Evolutionary conservation across 1,140 invertebrate genomes (phyloP), one percentile per base, ranked within the genome.

Genomic region (Drosophila truncata): DNA sequence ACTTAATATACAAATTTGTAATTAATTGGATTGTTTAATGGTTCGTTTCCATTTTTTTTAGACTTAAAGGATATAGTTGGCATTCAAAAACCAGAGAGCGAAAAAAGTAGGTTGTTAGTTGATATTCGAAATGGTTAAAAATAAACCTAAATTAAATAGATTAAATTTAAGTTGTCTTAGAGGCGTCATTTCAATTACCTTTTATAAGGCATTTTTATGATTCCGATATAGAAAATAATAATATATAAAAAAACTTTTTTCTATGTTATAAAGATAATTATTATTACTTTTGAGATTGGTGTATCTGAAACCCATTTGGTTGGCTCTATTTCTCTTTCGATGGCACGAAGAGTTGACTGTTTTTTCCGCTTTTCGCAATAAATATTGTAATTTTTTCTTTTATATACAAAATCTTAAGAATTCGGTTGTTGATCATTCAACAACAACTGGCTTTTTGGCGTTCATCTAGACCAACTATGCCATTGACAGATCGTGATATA

Each of bases 401-500:
- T 29, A 25, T 16, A 46, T 16, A 52, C 29, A 23, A 29, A 10
- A 69, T 66, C n/a, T 23, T 61, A 69, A 65, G 33, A 69, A 64
- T 65, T 70, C 14, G 9, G 27, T 20, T 35, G 44, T 27, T 70
- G 61, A 70, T n/a, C n/a, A n/a, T n/a, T n/a, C n/a, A n/a, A n/a
- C n/a, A 70, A 52, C 61, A 66, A 52, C 13, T 52, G 63, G n/a
- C 29, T 10, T 13, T 31, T 41, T 49, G 33, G 18, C 14, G 18
- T 16, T 11, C 4, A 13, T 18, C 5, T 25, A 27, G 23, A 13
- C n/a, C 4, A 64, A 41, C 20, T 33, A 33, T 69, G 60, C 60
- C 65, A 65, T 66, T 70, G 61, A 70, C 35, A 70, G 46, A 52
- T 69, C 46, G 65, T 69, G 46, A 42, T 44, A 42, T 35, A 27